Evolutionary conservation across 2,113 vertebrate genomes (phyloP), one percentile per base, ranked within the genome.

Genomic region (Microcebus lehilahytsara): DNA sequence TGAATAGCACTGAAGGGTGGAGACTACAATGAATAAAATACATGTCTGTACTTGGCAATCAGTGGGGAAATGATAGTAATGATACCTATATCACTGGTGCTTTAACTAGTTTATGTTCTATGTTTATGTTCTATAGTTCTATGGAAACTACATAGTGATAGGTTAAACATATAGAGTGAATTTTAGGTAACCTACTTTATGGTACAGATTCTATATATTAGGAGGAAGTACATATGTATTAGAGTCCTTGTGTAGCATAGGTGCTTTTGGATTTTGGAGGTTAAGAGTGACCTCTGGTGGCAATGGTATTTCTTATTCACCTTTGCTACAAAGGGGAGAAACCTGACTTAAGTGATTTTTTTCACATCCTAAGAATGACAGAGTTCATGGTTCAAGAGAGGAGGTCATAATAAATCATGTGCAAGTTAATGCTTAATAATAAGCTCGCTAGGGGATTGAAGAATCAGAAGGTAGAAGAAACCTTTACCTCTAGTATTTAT

Each of bases 241-340:
- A 46, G 42, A 46, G 42, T 46, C 42, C 42, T 46, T 46, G 6
- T 58, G 27, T 32, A 30, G 64, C 6, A 0, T 72, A 42, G 30
- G 72, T 58, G 11, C 17, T 81, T 96, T 88, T 7, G 11, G 34
- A 71, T 96, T 96, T 7, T 75, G 9, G 94, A 88, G 89, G 66
- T 96, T 89, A 93, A 97, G 90, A 95, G 87, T 89, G 97, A 95
- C 96, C 97, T 95, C 97, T 97, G 96, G 89, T 97, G 97, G 96
- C 85, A 92, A 96, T 34, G 92, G 67, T 51, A 96, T 96, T 96
- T 96, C 85, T 96, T 69, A 4, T 60, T 83, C 46, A 83, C 67
- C 85, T 64, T 84, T 80, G 32, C 46, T 78, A 13, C 14, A 60
- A 75, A 91, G 34, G 10, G 22, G 10, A 32, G 40, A 56, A 80